These are phyloP conservation scores for Chrosomus eos DNA, from an alignment of 2,797 vertebrate genomes.

Conservation along the genomic window DNA sequence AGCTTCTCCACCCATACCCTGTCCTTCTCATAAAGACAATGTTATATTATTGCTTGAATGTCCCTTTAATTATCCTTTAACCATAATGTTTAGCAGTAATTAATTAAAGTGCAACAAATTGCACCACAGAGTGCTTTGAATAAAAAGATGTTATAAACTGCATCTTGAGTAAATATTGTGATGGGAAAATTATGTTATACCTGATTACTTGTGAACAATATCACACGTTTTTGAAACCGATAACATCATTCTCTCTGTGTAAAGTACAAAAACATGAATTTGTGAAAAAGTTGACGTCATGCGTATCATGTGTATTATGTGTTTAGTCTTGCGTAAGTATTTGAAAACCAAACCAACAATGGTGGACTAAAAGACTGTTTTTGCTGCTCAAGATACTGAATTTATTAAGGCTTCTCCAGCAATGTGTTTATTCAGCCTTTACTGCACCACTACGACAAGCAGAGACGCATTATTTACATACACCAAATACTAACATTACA, in stretches of 20 bases:
- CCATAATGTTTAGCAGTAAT: background rate
- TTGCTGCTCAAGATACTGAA: no score
- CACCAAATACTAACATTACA: no score
- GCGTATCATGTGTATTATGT: no score
- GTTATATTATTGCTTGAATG: constrained; percentile 13
- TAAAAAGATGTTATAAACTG: background rate
- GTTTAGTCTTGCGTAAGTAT: no score
- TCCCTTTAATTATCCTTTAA: constrained; percentile 18
- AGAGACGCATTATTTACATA: no score
- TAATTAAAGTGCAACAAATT: constrained; percentile 5
- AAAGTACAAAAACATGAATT: no score
- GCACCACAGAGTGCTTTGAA: background rate
- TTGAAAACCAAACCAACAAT: no score
- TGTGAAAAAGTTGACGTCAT: no score
- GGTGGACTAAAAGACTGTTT: no score
- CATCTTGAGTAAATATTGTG: background rate
- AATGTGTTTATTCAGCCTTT: no score
- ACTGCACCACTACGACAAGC: no score
- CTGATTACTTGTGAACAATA: background rate
- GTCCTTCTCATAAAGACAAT: background rate
- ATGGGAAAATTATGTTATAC: background rate
- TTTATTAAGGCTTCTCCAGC: no score
- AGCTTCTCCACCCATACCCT: constrained; percentile 43
- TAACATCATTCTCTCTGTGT: background rate
- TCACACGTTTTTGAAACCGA: background rate